Percentiles rank a stretch among this genome's conserved stretches.
Conservation (phyloP, 2,113 vertebrate species). For the Siphamia tubifer region DNA sequence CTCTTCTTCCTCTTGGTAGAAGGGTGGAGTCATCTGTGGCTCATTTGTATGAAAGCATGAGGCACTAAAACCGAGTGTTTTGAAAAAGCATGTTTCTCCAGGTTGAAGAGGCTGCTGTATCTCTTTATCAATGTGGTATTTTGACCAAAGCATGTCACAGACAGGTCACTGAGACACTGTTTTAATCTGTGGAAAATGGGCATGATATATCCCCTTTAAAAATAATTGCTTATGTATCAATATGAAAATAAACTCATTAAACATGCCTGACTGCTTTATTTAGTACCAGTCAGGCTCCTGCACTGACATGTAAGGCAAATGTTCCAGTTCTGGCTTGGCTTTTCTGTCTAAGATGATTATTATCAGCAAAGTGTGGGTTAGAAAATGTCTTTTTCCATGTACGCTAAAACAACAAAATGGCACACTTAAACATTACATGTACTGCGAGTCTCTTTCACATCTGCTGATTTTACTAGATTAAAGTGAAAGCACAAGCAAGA, state of each 20-base stretch:
- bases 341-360: constrained; percentile 33
- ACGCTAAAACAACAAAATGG: not conserved
- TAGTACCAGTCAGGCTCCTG: not conserved
- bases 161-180: too few relatives aligned
- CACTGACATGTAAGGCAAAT: not conserved
- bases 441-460: constrained; percentile 21
- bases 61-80: too few relatives aligned
- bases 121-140: too few relatives aligned
- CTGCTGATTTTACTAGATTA: not conserved
- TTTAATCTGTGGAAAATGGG: too few relatives aligned
- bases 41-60: too few relatives aligned
- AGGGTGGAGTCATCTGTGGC: too few relatives aligned
- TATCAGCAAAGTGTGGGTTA: not conserved
- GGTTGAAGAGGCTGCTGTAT: too few relatives aligned
- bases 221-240: not conserved
- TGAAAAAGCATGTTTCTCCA: too few relatives aligned
- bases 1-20: too few relatives aligned
- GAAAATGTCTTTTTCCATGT: not conserved
- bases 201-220: too few relatives aligned
- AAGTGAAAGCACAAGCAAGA: not conserved
- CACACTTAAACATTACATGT: not conserved
- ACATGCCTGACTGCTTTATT: not conserved
- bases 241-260: not conserved
- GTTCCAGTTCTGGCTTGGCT: not conserved
- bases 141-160: too few relatives aligned